phyloP scores from a whole-genome alignment of 1,140 invertebrate species.

The Lepidurus arcticus region DNA sequence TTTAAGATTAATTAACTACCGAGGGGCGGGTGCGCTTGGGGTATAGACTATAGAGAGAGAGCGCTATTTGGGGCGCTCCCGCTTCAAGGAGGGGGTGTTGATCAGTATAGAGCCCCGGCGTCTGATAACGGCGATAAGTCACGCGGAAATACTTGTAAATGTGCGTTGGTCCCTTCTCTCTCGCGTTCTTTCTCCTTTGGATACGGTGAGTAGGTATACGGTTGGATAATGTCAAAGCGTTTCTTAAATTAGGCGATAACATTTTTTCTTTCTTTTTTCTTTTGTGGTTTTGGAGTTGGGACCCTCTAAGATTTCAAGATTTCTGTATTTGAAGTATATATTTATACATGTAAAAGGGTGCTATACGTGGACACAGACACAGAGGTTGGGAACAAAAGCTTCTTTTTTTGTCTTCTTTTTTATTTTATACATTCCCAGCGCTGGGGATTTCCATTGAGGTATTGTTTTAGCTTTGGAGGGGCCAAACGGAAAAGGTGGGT shows the following conservation, averaged over 20 bases:
- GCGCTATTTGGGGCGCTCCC: background rate
- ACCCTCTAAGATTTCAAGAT: background rate
- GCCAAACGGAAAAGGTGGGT: background rate
- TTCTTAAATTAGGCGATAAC: background rate
- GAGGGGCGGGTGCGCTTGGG: background rate
- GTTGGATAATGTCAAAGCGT: slow-evolving; percentile 3
- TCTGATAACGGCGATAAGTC: slow-evolving; percentile 6
- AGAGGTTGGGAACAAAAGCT: background rate
- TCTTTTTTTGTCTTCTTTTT: background rate
- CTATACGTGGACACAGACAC: background rate
- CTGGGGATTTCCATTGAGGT: slow-evolving; percentile 10
- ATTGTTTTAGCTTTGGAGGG: background rate
- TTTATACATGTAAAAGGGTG: background rate
- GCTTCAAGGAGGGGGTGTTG: background rate
- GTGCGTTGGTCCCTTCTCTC: background rate
- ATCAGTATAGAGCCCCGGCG: background rate
- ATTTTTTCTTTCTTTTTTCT: background rate
- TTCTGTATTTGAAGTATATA: background rate
- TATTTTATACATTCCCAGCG: background rate
- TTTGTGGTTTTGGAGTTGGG: background rate
- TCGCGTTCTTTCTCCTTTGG: background rate
- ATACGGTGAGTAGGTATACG: background rate
- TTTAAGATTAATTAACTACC: background rate
- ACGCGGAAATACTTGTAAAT: background rate
- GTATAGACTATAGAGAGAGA: background rate